Evolutionary conservation across 2,888 invertebrate genomes (phyloP).

Genomic region (Platycnemis pennipes): DNA sequence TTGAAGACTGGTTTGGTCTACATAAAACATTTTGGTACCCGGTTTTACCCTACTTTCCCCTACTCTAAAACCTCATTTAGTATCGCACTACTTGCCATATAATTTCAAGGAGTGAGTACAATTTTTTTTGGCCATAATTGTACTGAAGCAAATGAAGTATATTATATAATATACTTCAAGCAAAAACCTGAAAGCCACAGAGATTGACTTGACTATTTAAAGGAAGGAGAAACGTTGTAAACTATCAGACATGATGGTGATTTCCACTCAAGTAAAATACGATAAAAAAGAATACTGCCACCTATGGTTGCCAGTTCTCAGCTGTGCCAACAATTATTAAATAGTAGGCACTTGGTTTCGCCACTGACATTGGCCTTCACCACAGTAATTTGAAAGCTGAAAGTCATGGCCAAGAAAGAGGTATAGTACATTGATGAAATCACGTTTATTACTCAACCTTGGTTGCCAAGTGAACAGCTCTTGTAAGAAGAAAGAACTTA

Average conservation of each 20-base stretch:
- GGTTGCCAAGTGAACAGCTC: not conserved
- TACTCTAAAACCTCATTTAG: too few relatives aligned
- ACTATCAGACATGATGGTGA: not conserved
- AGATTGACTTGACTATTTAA: not conserved
- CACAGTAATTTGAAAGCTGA: not conserved
- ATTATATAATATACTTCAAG: too few relatives aligned
- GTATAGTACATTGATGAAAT: not conserved
- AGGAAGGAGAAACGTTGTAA: not conserved
- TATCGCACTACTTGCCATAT: too few relatives aligned
- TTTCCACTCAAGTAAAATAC: not conserved
- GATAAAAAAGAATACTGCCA: not conserved
- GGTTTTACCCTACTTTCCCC: too few relatives aligned
- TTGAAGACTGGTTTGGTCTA: too few relatives aligned
- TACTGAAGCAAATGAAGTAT: too few relatives aligned
- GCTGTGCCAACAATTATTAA: not conserved
- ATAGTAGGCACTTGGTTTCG: not conserved
- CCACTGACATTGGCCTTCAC: slow-evolving; percentile 28
- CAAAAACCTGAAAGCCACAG: too few relatives aligned
- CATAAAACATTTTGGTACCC: too few relatives aligned
- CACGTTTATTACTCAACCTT: not conserved
- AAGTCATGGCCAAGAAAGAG: not conserved
- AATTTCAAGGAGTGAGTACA: too few relatives aligned
- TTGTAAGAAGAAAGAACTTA: too few relatives aligned
- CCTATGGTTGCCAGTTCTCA: not conserved
- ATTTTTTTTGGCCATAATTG: too few relatives aligned